Evolutionary conservation across 2,797 vertebrate genomes (phyloP), one percentile per base, ranked within the genome.

Genomic region (Pseudochirops cupreus): DNA sequence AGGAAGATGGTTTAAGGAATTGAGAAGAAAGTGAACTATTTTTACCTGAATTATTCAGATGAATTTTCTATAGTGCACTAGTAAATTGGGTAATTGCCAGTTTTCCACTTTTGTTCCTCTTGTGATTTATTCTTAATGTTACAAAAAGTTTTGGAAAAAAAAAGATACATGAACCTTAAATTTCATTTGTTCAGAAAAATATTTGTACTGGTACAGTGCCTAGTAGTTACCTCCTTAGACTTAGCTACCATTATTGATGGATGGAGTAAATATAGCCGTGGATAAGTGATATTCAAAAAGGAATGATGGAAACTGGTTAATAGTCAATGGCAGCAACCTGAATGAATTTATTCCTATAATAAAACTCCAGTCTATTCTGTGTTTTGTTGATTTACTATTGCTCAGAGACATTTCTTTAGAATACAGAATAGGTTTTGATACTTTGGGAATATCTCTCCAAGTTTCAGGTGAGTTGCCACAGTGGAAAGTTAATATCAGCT

Each of bases 311-410:
- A 90, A 93, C 50, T 91, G 93, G 96, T 56, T 56, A 95, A 57
- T 74, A 90, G 21, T 46, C 0, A 93, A 7, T 29, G 46, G 93
- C 29, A 21, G 18, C 0, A 0, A 95, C 59, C 91, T 39, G 14
- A 52, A 54, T n/a, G 53, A 82, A 90, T 67, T 91, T 96, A 59
- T 97, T 82, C 74, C 55, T 67, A 96, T 58, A 50, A 33, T 96
- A 91, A 91, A 53, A 57, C 96, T 97, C 93, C 92, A 93, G 74
- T 1, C 0, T 92, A 90, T 28, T 74, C 93, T 29, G 91, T 90
- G 59, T 56, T 92, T 54, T 57, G 94, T 1, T 91, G 92, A 96
- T n/a, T 56, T 95, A 95, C 57, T 18, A 50, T 5, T 57, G 18
- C 90, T 87, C 91, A 93, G 56, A 96, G 50, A 93, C 96, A 91